Percentiles rank a stretch among this genome's conserved stretches.
Evolutionary conservation across 2,113 vertebrate genomes (phyloP).

Genomic region (Chlamydotis undulata): DNA sequence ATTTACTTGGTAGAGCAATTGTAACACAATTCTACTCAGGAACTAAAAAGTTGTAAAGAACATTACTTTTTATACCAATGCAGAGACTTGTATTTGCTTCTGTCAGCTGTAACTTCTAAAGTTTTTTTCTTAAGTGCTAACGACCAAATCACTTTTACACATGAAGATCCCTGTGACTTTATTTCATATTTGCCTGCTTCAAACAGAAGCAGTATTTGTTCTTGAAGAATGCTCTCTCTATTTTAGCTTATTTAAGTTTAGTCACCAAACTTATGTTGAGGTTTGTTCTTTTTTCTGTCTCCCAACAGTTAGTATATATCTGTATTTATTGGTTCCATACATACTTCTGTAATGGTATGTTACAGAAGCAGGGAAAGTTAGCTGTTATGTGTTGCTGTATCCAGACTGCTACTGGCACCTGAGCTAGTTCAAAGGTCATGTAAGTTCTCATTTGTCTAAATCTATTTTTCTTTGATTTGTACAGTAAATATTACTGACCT

Average conservation of each 20-base stretch:
- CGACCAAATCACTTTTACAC: neutral
- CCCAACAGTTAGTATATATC: neutral
- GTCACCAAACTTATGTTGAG: neutral
- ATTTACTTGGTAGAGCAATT: neutral
- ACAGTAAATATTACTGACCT: neutral
- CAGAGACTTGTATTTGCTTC: neutral
- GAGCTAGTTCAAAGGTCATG: neutral
- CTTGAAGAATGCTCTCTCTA: neutral
- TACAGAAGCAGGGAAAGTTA: constrained; percentile 6
- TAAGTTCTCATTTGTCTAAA: constrained; percentile 17
- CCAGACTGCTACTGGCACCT: neutral
- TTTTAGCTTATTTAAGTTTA: neutral
- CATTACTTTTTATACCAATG: neutral
- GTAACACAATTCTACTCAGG: neutral
- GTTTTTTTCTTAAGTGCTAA: neutral
- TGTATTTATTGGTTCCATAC: neutral
- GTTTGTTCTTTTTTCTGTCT: neutral
- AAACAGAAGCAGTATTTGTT: neutral
- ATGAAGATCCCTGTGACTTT: neutral
- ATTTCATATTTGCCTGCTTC: neutral
- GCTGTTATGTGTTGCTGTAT: neutral
- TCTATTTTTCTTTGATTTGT: neutral
- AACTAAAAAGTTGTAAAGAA: neutral
- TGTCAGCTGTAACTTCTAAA: neutral
- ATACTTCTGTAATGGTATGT: neutral